Conservation (phyloP, 2,888 invertebrate species). For the Nomada flava region DNA sequence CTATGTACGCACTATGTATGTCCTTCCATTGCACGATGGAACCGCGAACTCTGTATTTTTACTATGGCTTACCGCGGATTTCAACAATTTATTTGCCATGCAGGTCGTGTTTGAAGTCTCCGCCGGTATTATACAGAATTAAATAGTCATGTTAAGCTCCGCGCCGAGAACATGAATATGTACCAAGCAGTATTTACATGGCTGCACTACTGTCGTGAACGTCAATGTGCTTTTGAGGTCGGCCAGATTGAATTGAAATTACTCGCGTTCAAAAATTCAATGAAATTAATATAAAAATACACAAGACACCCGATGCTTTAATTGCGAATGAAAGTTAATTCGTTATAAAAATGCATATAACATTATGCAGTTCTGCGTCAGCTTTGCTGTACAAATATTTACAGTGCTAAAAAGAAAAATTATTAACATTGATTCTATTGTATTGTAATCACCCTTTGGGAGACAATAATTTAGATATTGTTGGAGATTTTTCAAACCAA, state of each 20-base stretch:
- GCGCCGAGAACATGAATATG: slow-evolving; percentile 54
- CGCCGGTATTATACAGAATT: slow-evolving; percentile 50
- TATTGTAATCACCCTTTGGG: too few relatives aligned
- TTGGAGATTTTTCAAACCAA: too few relatives aligned
- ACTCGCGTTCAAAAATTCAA: not conserved
- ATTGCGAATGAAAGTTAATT: too few relatives aligned
- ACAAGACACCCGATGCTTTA: too few relatives aligned
- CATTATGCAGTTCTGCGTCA: too few relatives aligned
- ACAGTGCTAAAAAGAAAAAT: too few relatives aligned
- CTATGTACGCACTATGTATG: not conserved
- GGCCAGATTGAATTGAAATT: slow-evolving; percentile 40
- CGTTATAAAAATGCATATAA: too few relatives aligned
- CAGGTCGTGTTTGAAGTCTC: slow-evolving; percentile 46
- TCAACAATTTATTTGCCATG: slow-evolving; percentile 52
- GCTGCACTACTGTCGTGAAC: slow-evolving; percentile 36
- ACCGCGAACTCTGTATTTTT: slow-evolving; percentile 20
- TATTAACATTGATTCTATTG: too few relatives aligned
- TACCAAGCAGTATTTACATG: slow-evolving; percentile 51
- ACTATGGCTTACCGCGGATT: slow-evolving; percentile 42
- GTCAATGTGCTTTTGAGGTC: slow-evolving; percentile 53
- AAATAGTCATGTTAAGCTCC: slow-evolving; percentile 54
- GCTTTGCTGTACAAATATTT: too few relatives aligned
- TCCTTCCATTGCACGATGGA: too few relatives aligned
- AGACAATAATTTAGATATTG: too few relatives aligned
- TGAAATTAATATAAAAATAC: too few relatives aligned